Base-by-base conservation (phyloP, 2,797 vertebrate genomes). In the Macroramphosus scolopax region DNA sequence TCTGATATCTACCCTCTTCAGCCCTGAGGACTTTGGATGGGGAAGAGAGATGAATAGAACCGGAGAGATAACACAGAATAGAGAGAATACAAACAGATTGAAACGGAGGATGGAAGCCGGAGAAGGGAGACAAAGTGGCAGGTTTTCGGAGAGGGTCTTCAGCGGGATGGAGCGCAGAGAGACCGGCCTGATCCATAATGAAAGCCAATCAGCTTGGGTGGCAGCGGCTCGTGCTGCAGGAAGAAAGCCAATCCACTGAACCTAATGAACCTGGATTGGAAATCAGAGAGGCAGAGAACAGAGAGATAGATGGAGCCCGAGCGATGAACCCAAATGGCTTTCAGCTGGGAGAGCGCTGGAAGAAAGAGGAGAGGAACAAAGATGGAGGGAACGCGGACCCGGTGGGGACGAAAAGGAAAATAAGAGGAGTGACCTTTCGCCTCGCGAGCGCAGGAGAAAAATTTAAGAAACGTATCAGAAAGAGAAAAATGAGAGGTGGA, bases 231-330 rank as follows among this genome's bases (percentile, higher is more conserved):
- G 69, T 56, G 80, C 74, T 48, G 66, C 52, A 73, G 85, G 71
- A 80, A 68, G 83, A 84, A 82, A 86, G 75, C 80, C 85, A 82
- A 89, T 85, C 80, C 75, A 72, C 69, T 60, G 70, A 66, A 74
- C 72, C 73, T 88, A 90, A 91, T 88, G 86, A 89, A 88, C 55
- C 60, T 38, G 83, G 80, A 91, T 88, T 88, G 86, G 85, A 89
- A 89, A 87, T 81, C 72, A 74, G 53, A 75, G 62, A 46, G 39
- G 42, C 42, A 48, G 57, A 61, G 53, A 17, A 47, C 40, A 48
- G 29, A 32, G 17, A 47, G 26, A 59, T 50, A 61, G 1, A 69
- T 1, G 1, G 53, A 35, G 15, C 11, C 1, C 35, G 42, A 46
- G 61, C 44, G 22, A 62, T 69, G 64, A 65, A 74, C 44, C 51